Evolutionary conservation across 2,888 invertebrate genomes (phyloP).

Genomic region (Ephialtes manifestator): DNA sequence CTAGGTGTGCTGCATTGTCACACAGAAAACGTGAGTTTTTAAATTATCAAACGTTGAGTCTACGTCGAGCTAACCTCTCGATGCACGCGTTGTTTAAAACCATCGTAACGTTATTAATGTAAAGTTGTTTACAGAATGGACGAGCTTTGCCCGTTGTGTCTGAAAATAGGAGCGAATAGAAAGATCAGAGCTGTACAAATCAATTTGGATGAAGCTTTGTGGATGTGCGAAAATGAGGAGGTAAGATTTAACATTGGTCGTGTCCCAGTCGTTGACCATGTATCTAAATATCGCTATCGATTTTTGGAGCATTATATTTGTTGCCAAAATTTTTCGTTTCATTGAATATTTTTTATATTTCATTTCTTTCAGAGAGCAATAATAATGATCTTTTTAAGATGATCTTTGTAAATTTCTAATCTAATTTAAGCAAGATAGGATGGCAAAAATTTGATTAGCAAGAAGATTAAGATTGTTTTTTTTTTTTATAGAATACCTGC

Average conservation of each 20-base stretch:
- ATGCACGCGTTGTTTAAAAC: constrained; percentile 23
- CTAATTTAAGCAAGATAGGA: too few relatives aligned
- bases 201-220: constrained; percentile 79
- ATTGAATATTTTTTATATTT: neutral
- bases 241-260: constrained; percentile 69
- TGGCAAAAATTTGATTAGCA: too few relatives aligned
- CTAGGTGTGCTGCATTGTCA: constrained; percentile 47
- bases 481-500: too few relatives aligned
- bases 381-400: neutral
- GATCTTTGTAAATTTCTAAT: too few relatives aligned
- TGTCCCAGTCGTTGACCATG: neutral
- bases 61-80: constrained; percentile 62
- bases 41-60: constrained; percentile 42
- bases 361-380: neutral
- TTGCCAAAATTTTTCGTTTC: neutral
- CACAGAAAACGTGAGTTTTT: constrained; percentile 54
- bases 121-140: constrained; percentile 75
- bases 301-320: neutral
- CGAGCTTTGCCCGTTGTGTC: constrained; percentile 80
- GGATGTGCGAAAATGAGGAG: constrained; percentile 77
- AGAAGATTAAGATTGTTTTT: too few relatives aligned
- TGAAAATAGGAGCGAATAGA: constrained; percentile 76
- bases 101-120: neutral
- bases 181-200: constrained; percentile 78
- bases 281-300: neutral